Conservation (phyloP, 2,888 invertebrate species). For the Dicroscelio sp. region DNA sequence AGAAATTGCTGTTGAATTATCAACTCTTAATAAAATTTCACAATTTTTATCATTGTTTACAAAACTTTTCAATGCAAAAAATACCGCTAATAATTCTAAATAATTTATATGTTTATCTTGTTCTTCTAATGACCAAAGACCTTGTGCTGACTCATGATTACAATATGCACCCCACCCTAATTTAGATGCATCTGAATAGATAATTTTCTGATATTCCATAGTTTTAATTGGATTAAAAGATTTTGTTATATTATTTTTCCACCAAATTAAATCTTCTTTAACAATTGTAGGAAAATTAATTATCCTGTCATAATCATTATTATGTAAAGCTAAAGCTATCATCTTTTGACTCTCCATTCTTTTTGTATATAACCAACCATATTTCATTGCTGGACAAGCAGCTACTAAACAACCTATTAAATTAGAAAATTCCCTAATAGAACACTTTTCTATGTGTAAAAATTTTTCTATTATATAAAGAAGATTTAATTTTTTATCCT, state of each 20-base stretch:
- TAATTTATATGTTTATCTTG: conserved; percentile 50
- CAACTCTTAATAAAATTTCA: conserved; percentile 57
- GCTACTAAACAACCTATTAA: conserved; percentile 46
- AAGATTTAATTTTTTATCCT: neutral
- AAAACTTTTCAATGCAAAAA: neutral
- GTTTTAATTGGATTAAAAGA: neutral
- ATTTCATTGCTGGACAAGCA: conserved; percentile 60
- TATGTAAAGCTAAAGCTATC: neutral
- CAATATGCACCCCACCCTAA: conserved; percentile 32
- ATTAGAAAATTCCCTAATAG: conserved; percentile 10
- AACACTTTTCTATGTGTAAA: neutral
- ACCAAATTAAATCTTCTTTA: conserved; percentile 40
- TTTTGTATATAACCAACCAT: conserved; percentile 40
- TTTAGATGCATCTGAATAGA: conserved; percentile 42
- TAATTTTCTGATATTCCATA: neutral
- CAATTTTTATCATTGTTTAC: neutral
- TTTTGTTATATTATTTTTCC: neutral
- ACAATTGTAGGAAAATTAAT: conserved; percentile 41
- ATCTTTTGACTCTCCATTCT: conserved; percentile 8
- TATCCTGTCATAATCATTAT: neutral
- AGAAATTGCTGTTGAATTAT: conserved; percentile 70
- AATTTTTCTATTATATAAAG: neutral
- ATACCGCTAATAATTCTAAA: conserved; percentile 36
- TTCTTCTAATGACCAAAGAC: conserved; percentile 54
- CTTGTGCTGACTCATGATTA: conserved; percentile 1